Conservation (phyloP, 2,797 vertebrate species). For the Distichodus sexfasciatus region DNA sequence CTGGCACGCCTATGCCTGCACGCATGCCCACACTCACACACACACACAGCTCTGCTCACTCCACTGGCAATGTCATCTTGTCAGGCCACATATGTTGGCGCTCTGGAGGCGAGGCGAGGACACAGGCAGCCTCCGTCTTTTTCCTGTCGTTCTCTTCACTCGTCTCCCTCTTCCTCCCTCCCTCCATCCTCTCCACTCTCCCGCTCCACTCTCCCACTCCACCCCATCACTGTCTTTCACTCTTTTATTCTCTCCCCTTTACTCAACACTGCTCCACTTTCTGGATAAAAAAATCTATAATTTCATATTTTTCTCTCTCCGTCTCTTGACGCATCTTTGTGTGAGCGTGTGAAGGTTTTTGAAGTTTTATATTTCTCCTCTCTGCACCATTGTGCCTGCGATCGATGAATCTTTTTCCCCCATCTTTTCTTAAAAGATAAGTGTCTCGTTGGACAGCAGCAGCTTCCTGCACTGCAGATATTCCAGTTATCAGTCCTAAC, state of each 20-base stretch:
- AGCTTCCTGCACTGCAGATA: neutral
- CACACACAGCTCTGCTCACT: constrained; percentile 32
- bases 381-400: neutral
- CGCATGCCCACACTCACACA: constrained; percentile 29
- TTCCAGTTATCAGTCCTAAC: neutral
- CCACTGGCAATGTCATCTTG: constrained; percentile 77
- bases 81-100: constrained; percentile 81
- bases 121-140: constrained; percentile 73
- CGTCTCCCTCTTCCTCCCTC: constrained; percentile 48
- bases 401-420: neutral
- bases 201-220: neutral
- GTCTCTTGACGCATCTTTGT: neutral
- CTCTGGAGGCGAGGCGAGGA: constrained; percentile 59
- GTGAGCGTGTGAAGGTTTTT: neutral
- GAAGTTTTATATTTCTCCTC: neutral
- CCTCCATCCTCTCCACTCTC: constrained; percentile 29
- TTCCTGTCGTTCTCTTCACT: constrained; percentile 69
- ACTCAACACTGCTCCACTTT: neutral
- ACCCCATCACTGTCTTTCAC: neutral
- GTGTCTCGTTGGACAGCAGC: neutral
- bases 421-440: neutral
- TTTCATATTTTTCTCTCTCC: neutral
- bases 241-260: constrained; percentile 10
- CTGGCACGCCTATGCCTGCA: constrained; percentile 29
- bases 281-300: neutral